A percentile compares a stretch with the other conserved stretches of the same genome.
Conservation (phyloP, 1,140 invertebrate genomes). For the Akabosia matsudoensis region DNA sequence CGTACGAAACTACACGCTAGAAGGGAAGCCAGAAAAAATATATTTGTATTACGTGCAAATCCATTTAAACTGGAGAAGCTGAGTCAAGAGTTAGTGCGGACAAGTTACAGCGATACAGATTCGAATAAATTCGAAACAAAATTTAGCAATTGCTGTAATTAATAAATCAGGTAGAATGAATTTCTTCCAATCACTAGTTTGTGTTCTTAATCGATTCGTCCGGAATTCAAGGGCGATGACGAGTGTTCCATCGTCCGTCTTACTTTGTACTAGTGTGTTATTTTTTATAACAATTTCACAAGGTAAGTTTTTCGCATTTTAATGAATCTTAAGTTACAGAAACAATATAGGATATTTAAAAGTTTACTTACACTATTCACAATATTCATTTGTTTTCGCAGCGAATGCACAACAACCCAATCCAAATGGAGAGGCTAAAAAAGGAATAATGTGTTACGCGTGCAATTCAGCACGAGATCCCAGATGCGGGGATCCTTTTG, state of each 20-base stretch:
- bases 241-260: conserved; percentile 3
- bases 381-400: too few relatives aligned
- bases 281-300: not conserved
- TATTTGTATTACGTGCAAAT: too few relatives aligned
- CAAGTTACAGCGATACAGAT: too few relatives aligned
- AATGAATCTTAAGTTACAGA: not conserved
- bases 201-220: not conserved
- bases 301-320: not conserved
- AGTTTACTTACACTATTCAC: too few relatives aligned
- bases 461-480: conserved; percentile 44
- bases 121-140: too few relatives aligned
- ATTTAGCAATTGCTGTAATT: not conserved
- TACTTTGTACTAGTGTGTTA: not conserved
- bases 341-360: too few relatives aligned
- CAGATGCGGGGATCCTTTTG: conserved; percentile 68
- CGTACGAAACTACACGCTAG: too few relatives aligned
- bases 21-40: too few relatives aligned
- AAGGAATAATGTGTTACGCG: conserved; percentile 41
- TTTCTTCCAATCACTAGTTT: conserved; percentile 8
- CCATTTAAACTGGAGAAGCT: too few relatives aligned
- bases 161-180: not conserved
- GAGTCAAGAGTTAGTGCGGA: too few relatives aligned
- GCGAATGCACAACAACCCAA: not conserved
- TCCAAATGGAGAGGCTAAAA: not conserved
- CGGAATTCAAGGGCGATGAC: not conserved